Percentiles rank a stretch among this genome's conserved stretches.
phyloP scores from a whole-genome alignment of 1,140 invertebrate species.

The Zophobas atratus region DNA sequence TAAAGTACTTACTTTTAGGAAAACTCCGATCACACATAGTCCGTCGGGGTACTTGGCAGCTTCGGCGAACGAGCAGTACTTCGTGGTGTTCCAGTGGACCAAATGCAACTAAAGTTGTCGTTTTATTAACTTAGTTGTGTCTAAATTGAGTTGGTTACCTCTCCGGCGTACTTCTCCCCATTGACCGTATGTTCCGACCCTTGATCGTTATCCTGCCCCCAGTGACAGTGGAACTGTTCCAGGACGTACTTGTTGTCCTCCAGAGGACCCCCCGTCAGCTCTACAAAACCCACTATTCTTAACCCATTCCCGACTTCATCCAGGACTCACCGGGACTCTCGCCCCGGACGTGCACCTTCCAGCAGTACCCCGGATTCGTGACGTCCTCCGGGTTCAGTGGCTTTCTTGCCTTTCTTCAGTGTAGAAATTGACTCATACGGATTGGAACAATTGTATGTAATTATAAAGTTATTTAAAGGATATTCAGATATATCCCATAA shows the following conservation, averaged over 20 bases:
- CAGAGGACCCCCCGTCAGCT: slow-evolving; percentile 86
- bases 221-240: slow-evolving; percentile 95
- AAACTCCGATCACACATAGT: slow-evolving; percentile 91
- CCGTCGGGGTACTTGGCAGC: slow-evolving; percentile 89
- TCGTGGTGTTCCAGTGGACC: slow-evolving; percentile 94
- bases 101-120: slow-evolving; percentile 81
- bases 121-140: neutral
- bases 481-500: no score
- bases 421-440: no score
- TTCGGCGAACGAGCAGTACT: slow-evolving; percentile 85
- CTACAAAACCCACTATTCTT: slow-evolving; percentile 67
- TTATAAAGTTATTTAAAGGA: no score
- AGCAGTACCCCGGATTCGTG: no score
- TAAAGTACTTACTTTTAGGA: slow-evolving; percentile 80
- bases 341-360: no score
- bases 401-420: no score
- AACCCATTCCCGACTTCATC: no score
- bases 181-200: slow-evolving; percentile 95
- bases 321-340: no score
- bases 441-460: no score
- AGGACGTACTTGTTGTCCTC: slow-evolving; percentile 82
- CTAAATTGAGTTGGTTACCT: slow-evolving; percentile 72
- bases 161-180: slow-evolving; percentile 88
- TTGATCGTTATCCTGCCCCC: slow-evolving; percentile 84
- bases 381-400: no score